Evolutionary conservation across 2,888 invertebrate genomes (phyloP).

Genomic region (Cephus sareptanus): DNA sequence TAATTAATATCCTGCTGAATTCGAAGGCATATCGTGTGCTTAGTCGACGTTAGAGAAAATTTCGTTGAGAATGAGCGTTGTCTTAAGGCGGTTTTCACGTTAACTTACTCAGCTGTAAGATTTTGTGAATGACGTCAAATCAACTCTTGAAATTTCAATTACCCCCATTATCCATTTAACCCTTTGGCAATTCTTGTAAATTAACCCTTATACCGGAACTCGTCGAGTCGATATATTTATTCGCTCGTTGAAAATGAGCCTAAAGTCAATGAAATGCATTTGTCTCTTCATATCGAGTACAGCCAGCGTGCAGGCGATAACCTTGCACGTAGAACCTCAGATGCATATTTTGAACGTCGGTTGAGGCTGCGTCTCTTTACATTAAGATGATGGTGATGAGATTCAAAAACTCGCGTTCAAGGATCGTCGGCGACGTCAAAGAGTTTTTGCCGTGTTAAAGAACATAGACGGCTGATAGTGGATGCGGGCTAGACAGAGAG

Average conservation of each 20-base stretch:
- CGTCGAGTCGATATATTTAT: background rate
- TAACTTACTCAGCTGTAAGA: background rate
- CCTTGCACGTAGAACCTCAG: background rate
- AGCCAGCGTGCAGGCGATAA: background rate
- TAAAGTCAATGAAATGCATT: background rate
- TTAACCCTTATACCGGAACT: background rate
- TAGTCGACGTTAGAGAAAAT: background rate
- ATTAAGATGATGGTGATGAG: background rate
- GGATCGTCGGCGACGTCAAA: background rate
- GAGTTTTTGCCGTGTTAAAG: background rate
- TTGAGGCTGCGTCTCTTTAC: background rate
- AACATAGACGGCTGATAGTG: background rate
- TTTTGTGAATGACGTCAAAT: background rate
- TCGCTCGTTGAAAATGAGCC: background rate
- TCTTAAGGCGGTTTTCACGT: background rate
- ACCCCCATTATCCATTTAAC: background rate
- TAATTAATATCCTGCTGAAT: conserved; percentile 9
- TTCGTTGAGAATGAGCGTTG: conserved; percentile 1
- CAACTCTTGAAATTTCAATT: background rate
- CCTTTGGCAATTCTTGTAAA: background rate
- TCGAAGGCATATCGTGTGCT: conserved; percentile 5
- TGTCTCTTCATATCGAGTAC: background rate
- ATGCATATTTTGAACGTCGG: background rate
- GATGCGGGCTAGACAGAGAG: background rate
- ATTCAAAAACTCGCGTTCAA: background rate